phyloP scores from a whole-genome alignment of 2,113 vertebrate species.

The Pygoscelis adeliae region DNA sequence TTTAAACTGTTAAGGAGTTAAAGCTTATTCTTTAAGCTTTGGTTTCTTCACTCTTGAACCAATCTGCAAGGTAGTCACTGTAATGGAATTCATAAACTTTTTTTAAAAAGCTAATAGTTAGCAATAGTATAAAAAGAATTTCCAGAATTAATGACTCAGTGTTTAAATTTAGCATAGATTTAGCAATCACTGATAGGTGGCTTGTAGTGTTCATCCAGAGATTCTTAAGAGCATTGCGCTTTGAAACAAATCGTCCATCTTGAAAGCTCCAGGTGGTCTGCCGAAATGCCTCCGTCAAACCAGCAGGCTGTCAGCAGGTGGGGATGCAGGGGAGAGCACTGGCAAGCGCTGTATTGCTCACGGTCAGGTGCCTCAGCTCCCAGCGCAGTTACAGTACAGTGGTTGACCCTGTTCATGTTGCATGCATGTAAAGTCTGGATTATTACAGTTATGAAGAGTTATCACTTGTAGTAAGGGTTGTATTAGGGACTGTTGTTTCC shows the following conservation, averaged over 20 bases:
- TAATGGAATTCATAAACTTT: not conserved
- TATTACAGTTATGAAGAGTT: not conserved
- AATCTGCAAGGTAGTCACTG: not conserved
- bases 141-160: not conserved
- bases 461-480: not conserved
- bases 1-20: slow-evolving; percentile 8
- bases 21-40: slow-evolving; percentile 20
- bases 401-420: not conserved
- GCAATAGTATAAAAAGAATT: not conserved
- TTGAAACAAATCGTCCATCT: slow-evolving; percentile 1
- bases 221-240: not conserved
- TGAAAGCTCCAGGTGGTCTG: not conserved
- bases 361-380: not conserved
- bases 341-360: not conserved
- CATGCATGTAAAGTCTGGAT: not conserved
- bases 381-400: not conserved
- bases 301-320: not conserved
- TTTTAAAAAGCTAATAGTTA: not conserved
- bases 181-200: not conserved
- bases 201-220: slow-evolving; percentile 2
- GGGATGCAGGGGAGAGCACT: not conserved
- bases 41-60: slow-evolving; percentile 35
- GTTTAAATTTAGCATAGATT: slow-evolving; percentile 3
- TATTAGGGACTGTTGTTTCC: not conserved
- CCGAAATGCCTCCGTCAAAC: not conserved